Evolutionary conservation across 2,113 vertebrate species (phyloP).

Genomic region (Cynocephalus volans): DNA sequence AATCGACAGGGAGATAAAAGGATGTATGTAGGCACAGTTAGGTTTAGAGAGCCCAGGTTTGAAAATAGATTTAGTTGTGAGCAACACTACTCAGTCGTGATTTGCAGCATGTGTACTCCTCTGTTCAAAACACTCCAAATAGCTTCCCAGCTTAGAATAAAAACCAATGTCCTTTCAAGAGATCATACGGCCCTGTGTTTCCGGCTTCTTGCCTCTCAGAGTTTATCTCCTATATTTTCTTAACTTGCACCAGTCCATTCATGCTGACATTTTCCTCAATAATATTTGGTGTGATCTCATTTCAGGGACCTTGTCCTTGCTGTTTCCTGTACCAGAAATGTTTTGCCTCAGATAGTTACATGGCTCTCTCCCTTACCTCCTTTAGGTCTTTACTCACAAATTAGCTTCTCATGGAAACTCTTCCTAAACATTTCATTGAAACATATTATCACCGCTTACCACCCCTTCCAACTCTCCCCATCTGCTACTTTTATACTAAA

Average conservation of each 20-base stretch:
- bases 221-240: not conserved
- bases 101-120: not conserved
- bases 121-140: not conserved
- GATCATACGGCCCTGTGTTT: not conserved
- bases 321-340: not conserved
- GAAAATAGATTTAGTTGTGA: not conserved
- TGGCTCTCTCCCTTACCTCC: not conserved
- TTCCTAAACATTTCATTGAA: not conserved
- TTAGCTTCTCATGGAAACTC: not conserved
- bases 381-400: not conserved
- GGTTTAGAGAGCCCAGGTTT: not conserved
- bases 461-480: not conserved
- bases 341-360: not conserved
- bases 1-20: not conserved
- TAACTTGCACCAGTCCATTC: not conserved
- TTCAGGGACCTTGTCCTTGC: not conserved
- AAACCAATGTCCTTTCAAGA: not conserved
- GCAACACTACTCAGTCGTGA: no score
- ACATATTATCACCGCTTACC: not conserved
- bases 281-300: not conserved
- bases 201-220: not conserved
- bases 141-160: not conserved
- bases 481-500: not conserved
- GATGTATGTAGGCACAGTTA: not conserved
- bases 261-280: not conserved